Conservation (phyloP, 2,888 invertebrate genomes). For the Deroplatys truncata region DNA sequence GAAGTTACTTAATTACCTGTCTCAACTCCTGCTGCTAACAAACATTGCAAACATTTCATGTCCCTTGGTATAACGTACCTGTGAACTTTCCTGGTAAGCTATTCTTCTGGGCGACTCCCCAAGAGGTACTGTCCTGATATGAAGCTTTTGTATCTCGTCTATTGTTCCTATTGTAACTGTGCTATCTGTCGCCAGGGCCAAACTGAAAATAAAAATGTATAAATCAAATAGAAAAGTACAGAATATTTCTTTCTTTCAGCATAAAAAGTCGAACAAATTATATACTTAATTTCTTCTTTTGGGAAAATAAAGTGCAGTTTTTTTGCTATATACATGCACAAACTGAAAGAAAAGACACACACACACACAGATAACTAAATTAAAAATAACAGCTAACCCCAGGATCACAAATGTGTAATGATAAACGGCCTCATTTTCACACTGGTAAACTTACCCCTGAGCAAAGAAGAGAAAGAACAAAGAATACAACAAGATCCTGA, state of each 20-base stretch:
- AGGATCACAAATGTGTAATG: no score
- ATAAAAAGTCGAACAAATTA: not conserved
- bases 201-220: conserved; percentile 46
- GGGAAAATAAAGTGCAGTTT: no score
- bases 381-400: no score
- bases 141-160: conserved; percentile 97
- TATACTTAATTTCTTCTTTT: not conserved
- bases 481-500: no score
- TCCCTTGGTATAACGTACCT: conserved; percentile 46
- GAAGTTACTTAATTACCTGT: no score
- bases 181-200: conserved; percentile 84
- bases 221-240: not conserved
- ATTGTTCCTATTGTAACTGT: conserved; percentile 94
- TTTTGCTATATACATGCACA: no score
- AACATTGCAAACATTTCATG: no score
- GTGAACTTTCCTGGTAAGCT: conserved; percentile 89
- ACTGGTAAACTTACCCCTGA: no score
- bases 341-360: no score
- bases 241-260: not conserved
- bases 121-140: conserved; percentile 91
- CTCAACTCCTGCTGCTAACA: not conserved
- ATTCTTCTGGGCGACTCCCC: conserved; percentile 93
- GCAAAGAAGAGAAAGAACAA: no score
- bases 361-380: no score
- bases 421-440: no score